Evolutionary conservation across 2,113 vertebrate genomes (phyloP), one percentile per base, ranked within the genome.

Genomic region (Lontra canadensis): DNA sequence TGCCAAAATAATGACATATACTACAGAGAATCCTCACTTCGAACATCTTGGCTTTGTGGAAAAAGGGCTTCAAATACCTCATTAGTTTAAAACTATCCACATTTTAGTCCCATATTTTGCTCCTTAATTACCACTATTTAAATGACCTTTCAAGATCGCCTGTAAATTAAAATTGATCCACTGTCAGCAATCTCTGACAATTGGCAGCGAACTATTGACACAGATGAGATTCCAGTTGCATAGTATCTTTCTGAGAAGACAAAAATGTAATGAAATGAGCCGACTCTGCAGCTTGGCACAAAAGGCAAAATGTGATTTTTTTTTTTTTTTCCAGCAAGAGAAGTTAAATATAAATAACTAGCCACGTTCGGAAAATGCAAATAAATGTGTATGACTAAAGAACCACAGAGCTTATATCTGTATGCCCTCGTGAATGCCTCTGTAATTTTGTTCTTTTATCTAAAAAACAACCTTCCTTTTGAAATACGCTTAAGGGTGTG

Each of bases 151-250:
- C 81, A 95, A 97, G 97, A 97, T 97, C 2, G 13, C 93, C 95
- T 97, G 78, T 97, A 98, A 96, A 98, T 98, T 97, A 96, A 97
- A 98, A 98, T 96, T 96, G 97, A 98, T 97, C 97, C 91, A 82
- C 95, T 88, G 98, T 98, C 97, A 97, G 97, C 95, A 92, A 11
- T 95, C 88, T 93, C 73, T 1, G 0, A 88, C 95, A 95, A 78
- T 95, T 89, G 96, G 97, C 93, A 96, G 81, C 65, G 2, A 47
- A 29, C 90, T 82, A 95, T 92, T 96, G 96, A 94, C 82, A 91
- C 67, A 95, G 97, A 97, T 96, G 96, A 97, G 92, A 97, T 76
- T 97, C 71, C 81, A 97, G 92, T 97, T 90, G 90, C n/a, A 0
- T 49, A 65, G 81, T 85, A 44, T 85, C 92, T 97, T 97, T 97